A percentile compares a stretch with the other conserved stretches of the same genome.
Evolutionary conservation across 2,113 vertebrate species (phyloP).

Genomic region (Conger conger): DNA sequence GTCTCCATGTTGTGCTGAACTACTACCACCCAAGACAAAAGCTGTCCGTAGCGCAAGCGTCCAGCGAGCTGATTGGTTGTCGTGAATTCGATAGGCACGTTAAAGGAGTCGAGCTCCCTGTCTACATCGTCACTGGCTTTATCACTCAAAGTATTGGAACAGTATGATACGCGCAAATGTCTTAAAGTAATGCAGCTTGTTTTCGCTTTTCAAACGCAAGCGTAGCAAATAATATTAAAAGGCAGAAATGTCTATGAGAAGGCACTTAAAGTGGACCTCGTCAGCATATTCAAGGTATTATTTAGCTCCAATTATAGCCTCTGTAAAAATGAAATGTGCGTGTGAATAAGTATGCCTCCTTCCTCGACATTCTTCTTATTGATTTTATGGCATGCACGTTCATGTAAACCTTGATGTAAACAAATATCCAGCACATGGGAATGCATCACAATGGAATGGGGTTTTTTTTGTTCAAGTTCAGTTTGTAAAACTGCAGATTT

Average conservation of each 20-base stretch:
- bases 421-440: no score
- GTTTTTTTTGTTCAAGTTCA: no score
- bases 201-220: neutral
- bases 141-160: neutral
- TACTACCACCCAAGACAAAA: conserved; percentile 43
- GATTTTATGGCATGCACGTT: no score
- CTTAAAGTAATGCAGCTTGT: neutral
- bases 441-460: no score
- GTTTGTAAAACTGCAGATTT: no score
- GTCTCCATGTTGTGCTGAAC: conserved; percentile 52
- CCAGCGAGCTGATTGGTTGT: conserved; percentile 52
- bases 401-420: no score
- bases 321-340: no score
- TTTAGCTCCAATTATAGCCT: no score
- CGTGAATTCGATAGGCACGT: conserved; percentile 25
- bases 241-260: neutral
- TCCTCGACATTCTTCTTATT: no score
- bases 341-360: no score
- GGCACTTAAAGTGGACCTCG: no score
- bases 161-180: neutral
- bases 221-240: neutral
- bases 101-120: neutral
- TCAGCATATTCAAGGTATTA: no score
- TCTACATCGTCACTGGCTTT: neutral
- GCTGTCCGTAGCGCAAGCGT: conserved; percentile 19